phyloP scores from a whole-genome alignment of 1,140 invertebrate genomes.

The Periplaneta americana region DNA sequence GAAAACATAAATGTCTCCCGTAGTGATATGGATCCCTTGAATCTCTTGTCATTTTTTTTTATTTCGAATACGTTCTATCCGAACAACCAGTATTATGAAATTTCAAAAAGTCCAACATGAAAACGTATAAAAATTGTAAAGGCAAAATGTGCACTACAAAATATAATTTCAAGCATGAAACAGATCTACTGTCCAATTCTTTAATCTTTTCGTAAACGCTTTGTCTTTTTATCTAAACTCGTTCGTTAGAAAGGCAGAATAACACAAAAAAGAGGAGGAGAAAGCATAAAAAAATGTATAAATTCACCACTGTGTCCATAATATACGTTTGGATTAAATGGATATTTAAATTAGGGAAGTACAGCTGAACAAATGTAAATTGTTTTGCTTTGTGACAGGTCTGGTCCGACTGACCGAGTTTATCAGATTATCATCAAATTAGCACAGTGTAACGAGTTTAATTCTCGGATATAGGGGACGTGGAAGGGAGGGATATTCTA shows the following conservation, averaged over 20 bases:
- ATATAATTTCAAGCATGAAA: too few relatives aligned
- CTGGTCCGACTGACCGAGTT: background rate
- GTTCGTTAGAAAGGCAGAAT: too few relatives aligned
- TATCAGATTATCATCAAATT: background rate
- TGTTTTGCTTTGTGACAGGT: background rate
- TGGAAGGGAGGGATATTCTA: background rate
- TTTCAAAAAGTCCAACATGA: too few relatives aligned
- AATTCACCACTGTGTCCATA: background rate
- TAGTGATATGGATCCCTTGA: too few relatives aligned
- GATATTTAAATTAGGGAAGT: background rate
- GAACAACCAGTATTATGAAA: too few relatives aligned
- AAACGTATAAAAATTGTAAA: too few relatives aligned
- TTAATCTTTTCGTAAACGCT: background rate
- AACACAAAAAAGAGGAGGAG: background rate
- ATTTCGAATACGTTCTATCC: too few relatives aligned
- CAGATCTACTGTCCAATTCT: too few relatives aligned
- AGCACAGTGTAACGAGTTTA: background rate
- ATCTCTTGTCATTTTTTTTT: too few relatives aligned
- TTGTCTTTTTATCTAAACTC: background rate
- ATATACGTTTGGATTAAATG: background rate
- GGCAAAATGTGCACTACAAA: too few relatives aligned
- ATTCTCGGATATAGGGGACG: too few relatives aligned
- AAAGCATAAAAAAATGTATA: background rate
- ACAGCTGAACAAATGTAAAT: background rate
- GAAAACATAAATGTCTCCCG: too few relatives aligned